phyloP scores from a whole-genome alignment of 2,113 vertebrate species.

The Aphyosemion australe region DNA sequence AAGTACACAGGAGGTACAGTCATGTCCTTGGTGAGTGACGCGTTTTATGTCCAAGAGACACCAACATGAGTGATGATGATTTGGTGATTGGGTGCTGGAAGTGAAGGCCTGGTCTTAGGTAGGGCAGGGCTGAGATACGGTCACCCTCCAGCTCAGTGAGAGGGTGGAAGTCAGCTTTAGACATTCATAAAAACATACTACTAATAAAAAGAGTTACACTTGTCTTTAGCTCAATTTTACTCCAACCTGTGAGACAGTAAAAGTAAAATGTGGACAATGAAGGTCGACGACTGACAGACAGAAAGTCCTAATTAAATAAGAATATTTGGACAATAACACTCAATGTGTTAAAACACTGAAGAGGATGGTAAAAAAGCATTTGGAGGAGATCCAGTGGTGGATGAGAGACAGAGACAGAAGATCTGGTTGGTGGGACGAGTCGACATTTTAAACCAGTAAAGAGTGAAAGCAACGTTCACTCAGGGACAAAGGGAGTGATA shows the following conservation, averaged over 20 bases:
- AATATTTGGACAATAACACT: slow-evolving; percentile 23
- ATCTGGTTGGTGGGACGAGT: slow-evolving; percentile 11
- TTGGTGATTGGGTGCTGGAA: slow-evolving; percentile 20
- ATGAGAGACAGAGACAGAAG: slow-evolving; percentile 27
- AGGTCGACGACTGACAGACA: slow-evolving; percentile 38
- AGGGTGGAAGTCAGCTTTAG: slow-evolving; percentile 1
- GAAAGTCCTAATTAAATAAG: slow-evolving; percentile 20
- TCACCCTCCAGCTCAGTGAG: slow-evolving; percentile 47
- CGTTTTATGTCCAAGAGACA: slow-evolving; percentile 59
- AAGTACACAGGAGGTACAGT: slow-evolving; percentile 53
- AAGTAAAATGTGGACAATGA: slow-evolving; percentile 42
- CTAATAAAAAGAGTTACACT: slow-evolving; percentile 24
- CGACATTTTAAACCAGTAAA: slow-evolving; percentile 21
- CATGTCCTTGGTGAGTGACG: slow-evolving; percentile 55
- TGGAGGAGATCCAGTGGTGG: slow-evolving; percentile 20
- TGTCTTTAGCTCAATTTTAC: slow-evolving; percentile 22
- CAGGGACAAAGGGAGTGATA: slow-evolving; percentile 28
- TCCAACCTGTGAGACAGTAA: slow-evolving; percentile 43
- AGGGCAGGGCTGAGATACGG: slow-evolving; percentile 24
- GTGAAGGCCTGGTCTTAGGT: slow-evolving; percentile 36
- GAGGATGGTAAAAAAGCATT: slow-evolving; percentile 24
- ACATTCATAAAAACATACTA: slow-evolving; percentile 38
- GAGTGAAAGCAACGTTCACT: slow-evolving; percentile 27
- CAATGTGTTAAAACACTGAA: slow-evolving; percentile 37
- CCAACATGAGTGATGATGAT: slow-evolving; percentile 62